Conservation (phyloP, 2,113 vertebrate genomes). For the Megaptera novaeangliae region DNA sequence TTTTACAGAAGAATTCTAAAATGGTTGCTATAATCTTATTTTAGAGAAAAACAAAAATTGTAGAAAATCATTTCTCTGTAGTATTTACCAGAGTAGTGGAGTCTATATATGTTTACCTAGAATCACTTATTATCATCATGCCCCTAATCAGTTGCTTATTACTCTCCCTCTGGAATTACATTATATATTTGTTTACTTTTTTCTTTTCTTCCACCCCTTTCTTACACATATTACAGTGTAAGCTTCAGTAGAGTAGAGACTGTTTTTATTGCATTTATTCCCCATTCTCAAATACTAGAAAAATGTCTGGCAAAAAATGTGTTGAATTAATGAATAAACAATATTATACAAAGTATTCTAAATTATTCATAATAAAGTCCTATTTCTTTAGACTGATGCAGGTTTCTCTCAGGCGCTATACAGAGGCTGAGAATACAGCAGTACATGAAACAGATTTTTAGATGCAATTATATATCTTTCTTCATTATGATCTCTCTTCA, state of each 20-base stretch:
- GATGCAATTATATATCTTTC: neutral
- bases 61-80: neutral
- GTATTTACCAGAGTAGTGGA: neutral
- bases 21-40: neutral
- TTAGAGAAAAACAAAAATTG: slow-evolving; percentile 13
- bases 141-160: neutral
- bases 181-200: neutral
- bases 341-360: neutral
- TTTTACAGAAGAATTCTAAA: neutral
- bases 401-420: neutral
- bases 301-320: neutral
- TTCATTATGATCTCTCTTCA: neutral
- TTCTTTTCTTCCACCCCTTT: neutral
- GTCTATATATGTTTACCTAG: neutral
- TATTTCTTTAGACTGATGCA: neutral
- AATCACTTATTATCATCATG: neutral
- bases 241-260: neutral
- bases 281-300: neutral
- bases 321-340: neutral
- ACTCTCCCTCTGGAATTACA: neutral
- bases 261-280: neutral
- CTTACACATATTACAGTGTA: neutral
- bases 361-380: neutral
- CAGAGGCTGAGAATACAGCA: neutral
- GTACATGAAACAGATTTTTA: neutral